Base-by-base conservation (phyloP, 2,888 invertebrate species). In the Tridacna crocea region DNA sequence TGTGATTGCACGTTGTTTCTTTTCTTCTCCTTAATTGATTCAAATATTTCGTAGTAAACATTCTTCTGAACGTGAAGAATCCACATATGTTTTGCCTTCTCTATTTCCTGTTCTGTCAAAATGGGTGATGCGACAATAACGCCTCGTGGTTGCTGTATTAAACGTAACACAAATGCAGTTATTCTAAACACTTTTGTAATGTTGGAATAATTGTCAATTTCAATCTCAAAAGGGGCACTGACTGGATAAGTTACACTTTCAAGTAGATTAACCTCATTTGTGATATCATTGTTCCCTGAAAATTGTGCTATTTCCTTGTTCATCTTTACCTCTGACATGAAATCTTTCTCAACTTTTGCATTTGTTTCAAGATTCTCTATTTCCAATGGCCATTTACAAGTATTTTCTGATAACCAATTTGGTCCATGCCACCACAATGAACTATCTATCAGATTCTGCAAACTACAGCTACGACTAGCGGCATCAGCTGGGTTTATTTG, bases 61-160 rank as follows among this genome's bases (percentile, higher is more conserved):
- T 27, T 75, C 24, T 65, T 19, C 46, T 80, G 75, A 24, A 51
- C 55, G 65, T 72, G 36, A 22, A 26, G 13, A 24, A 76, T 27
- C 80, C 80, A 80, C 72, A 76, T 47, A 11, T n/a, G 46, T 48
- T 80, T 76, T 22, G 80, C 76, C 0, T 48, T 27, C 10, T 65
- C 26, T 48, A 80, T 24, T 47, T 80, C 76, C 17, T n/a, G 22
- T 15, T 17, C 2, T 36, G 27, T 47, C 22, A 70, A 36, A n/a
- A 12, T 61, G 13, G 22, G n/a, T 22, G n/a, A 6, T 24, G n/a
- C 24, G n/a, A n/a, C 61, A 27, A 13, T n/a, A 51, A 46, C 19
- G 19, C 12, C 17, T 80, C 48, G 66, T 19, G 17, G 36, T 19
- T 24, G 27, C 17, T 70, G 47, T 19, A 63, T 47, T 61, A 75